Evolutionary conservation across 64 coral and sea anemone species (phyloP).

Genomic region (Montipora sp.): DNA sequence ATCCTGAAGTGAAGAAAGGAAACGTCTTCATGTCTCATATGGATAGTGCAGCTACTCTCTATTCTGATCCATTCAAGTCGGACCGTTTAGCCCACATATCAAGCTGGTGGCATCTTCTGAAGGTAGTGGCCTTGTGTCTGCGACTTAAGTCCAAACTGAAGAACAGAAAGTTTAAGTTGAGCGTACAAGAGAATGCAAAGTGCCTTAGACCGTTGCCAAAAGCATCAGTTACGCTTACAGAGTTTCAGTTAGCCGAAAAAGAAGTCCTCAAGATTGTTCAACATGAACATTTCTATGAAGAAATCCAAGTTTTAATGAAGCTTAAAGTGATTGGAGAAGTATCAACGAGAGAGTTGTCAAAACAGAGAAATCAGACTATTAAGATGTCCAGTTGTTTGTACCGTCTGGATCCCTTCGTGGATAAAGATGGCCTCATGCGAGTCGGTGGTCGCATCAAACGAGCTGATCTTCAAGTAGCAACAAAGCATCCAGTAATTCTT

Average conservation of each 20-base stretch:
- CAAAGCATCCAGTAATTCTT: conserved; percentile 12
- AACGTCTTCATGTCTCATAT: no score
- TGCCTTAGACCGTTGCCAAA: not conserved
- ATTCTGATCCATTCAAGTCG: no score
- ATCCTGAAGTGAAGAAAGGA: no score
- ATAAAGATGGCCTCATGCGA: conserved; percentile 14
- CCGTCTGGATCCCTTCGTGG: conserved; percentile 24
- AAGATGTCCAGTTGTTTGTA: conserved; percentile 26
- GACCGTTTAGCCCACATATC: no score
- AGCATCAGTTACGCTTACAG: not conserved
- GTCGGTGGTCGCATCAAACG: not conserved
- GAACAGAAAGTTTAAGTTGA: no score
- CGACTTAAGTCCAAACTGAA: not conserved
- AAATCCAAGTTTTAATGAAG: not conserved
- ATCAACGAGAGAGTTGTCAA: not conserved
- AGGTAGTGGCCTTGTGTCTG: not conserved
- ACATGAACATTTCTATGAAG: conserved; percentile 15
- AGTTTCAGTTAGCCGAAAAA: conserved; percentile 16
- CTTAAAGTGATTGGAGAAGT: not conserved
- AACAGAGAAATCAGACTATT: conserved; percentile 10
- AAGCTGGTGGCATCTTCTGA: no score
- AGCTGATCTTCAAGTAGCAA: not conserved
- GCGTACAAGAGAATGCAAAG: not conserved
- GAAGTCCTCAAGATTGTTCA: conserved; percentile 32
- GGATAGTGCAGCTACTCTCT: no score